Evolutionary conservation across 2,113 vertebrate genomes (phyloP).

Genomic region (Ctenodactylus gundi): DNA sequence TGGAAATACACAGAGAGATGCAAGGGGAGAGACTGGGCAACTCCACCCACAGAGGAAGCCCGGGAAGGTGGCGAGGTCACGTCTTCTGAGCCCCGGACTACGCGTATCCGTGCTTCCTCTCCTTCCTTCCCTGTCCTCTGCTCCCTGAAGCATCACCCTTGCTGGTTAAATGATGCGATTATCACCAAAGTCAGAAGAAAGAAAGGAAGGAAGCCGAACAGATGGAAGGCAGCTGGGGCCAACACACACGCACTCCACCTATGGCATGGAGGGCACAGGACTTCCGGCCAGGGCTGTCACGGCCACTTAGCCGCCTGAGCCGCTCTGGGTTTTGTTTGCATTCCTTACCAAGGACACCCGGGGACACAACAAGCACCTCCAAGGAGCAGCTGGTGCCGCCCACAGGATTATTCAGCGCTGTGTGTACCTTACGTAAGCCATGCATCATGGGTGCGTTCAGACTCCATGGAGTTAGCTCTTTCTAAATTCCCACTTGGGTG

Average conservation of each 20-base stretch:
- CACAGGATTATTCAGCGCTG: too few relatives aligned
- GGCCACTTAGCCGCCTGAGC: not conserved
- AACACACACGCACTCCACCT: too few relatives aligned
- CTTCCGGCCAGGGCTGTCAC: accelerated
- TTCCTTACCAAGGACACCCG: not conserved
- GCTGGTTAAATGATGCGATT: not conserved
- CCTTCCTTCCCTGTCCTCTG: not conserved
- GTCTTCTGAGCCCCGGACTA: not conserved
- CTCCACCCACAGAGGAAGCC: too few relatives aligned
- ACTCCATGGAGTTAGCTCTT: accelerated
- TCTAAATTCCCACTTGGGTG: accelerated
- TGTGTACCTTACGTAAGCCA: not conserved
- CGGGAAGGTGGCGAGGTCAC: accelerated
- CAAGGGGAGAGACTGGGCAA: not conserved
- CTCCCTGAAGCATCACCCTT: not conserved
- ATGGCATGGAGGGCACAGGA: not conserved
- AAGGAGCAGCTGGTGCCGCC: not conserved
- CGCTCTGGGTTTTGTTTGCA: not conserved
- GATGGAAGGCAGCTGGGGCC: not conserved
- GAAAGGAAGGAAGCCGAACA: not conserved
- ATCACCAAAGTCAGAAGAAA: too few relatives aligned
- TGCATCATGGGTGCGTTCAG: accelerated
- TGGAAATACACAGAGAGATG: not conserved
- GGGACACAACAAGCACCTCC: not conserved
- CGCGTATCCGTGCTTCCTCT: not conserved